Evolutionary conservation across 1,140 invertebrate species (phyloP).

Genomic region (Zophobas atratus): DNA sequence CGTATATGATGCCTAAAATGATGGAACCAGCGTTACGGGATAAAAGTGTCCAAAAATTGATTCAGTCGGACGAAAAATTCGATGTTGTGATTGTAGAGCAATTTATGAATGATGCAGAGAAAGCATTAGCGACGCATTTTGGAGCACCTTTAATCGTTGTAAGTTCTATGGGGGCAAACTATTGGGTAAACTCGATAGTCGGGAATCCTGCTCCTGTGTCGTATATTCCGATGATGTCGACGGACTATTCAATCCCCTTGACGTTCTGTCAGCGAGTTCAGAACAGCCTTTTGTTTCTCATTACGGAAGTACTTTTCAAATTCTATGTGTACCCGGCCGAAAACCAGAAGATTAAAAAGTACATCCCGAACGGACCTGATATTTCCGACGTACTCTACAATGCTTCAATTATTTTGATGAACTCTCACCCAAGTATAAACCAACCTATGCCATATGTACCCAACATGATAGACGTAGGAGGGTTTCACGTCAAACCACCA

Average conservation of each 20-base stretch:
- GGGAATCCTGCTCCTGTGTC: slow-evolving; percentile 65
- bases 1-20: slow-evolving; percentile 64
- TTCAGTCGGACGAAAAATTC: slow-evolving; percentile 65
- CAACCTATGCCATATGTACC: slow-evolving; percentile 49
- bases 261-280: slow-evolving; percentile 31
- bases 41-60: slow-evolving; percentile 51
- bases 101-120: slow-evolving; percentile 69
- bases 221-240: slow-evolving; percentile 65
- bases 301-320: slow-evolving; percentile 49
- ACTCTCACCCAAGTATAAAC: slow-evolving; percentile 65
- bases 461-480: too few species aligned
- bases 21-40: slow-evolving; percentile 51
- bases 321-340: slow-evolving; percentile 6
- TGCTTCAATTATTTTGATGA: slow-evolving; percentile 67
- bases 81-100: slow-evolving; percentile 69
- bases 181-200: slow-evolving; percentile 57
- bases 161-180: slow-evolving; percentile 62
- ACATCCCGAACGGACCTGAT: slow-evolving; percentile 37
- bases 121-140: slow-evolving; percentile 65
- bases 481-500: slow-evolving; percentile 58
- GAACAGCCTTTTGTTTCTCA: background rate
- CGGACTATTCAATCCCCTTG: slow-evolving; percentile 65
- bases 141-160: slow-evolving; percentile 67
- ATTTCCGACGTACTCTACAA: slow-evolving; percentile 69
- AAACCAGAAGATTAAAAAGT: background rate